These are phyloP conservation scores for Leptinotarsa lineolata DNA, from an alignment of 1,140 invertebrate species.

Conservation along the genomic window DNA sequence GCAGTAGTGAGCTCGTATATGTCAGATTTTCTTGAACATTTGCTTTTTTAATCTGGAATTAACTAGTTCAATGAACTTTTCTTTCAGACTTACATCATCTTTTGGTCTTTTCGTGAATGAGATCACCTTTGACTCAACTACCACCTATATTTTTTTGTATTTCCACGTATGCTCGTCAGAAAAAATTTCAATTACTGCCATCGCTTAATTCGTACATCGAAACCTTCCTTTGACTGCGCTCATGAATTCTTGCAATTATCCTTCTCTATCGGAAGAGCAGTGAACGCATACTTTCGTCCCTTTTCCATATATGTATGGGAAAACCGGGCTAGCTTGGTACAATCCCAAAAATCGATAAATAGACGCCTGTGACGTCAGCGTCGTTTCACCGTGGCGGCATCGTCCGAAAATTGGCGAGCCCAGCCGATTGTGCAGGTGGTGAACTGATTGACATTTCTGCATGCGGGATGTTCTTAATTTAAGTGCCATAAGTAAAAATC, in stretches of 20 bases:
- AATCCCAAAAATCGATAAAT: constrained; percentile 53
- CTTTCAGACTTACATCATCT: too few relatives aligned
- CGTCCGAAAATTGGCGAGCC: constrained; percentile 47
- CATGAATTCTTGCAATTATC: not conserved
- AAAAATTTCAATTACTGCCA: too few relatives aligned
- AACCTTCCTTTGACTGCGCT: not conserved
- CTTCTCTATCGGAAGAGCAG: constrained; percentile 18
- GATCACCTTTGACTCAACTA: too few relatives aligned
- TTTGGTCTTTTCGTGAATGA: too few relatives aligned
- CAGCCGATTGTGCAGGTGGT: constrained; percentile 50
- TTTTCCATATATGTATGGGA: constrained; percentile 31
- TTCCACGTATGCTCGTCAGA: too few relatives aligned
- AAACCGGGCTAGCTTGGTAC: constrained; percentile 45
- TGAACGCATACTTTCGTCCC: constrained; percentile 29
- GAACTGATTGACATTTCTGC: constrained; percentile 49
- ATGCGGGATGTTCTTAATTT: constrained; percentile 43
- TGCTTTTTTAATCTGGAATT: too few relatives aligned
- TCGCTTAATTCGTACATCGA: not conserved
- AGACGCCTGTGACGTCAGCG: constrained; percentile 55
- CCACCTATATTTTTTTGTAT: too few relatives aligned
- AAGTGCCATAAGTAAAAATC: constrained; percentile 36
- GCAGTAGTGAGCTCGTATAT: too few relatives aligned
- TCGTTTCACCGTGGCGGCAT: constrained; percentile 46
- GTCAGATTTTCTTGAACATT: too few relatives aligned
- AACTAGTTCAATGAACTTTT: too few relatives aligned